These are phyloP conservation scores for Tipula confusa DNA, from an alignment of 2,888 invertebrate species.

Conservation along the genomic window DNA sequence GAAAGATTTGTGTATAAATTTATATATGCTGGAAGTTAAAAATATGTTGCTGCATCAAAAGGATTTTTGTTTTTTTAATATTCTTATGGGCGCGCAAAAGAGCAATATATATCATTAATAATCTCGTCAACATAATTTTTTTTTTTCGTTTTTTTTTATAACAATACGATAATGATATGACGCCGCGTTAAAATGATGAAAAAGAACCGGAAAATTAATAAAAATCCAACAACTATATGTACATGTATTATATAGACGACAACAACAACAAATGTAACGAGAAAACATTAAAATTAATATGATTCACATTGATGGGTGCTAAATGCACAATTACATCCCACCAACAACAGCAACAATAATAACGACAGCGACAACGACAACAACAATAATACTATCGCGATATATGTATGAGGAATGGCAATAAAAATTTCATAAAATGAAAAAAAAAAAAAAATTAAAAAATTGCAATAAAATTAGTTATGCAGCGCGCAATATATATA, in stretches of 20 bases:
- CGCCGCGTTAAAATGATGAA: slow-evolving; percentile 9
- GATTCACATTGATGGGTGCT: slow-evolving; percentile 14
- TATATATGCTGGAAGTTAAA: no score
- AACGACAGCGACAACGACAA: background rate
- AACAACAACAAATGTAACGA: background rate
- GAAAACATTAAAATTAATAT: background rate
- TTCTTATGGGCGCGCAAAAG: background rate
- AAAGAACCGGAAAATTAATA: slow-evolving; percentile 20
- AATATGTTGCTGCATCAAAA: no score
- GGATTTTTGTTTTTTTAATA: no score
- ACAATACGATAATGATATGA: slow-evolving; percentile 25
- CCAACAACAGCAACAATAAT: background rate
- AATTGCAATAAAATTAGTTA: slow-evolving; percentile 25
- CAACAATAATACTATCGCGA: background rate
- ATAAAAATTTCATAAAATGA: slow-evolving; percentile 5
- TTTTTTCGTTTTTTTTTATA: background rate
- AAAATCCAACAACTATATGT: background rate
- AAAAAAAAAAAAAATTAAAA: no score
- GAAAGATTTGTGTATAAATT: background rate
- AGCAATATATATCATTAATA: background rate
- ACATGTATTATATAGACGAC: no score
- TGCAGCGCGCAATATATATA: background rate
- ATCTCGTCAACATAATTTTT: background rate
- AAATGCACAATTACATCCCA: slow-evolving; percentile 25
- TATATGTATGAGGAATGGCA: background rate